Percentiles rank a stretch among this genome's conserved stretches.
phyloP scores from a whole-genome alignment of 2,888 invertebrate genomes.

The Brachypterus glaber region DNA sequence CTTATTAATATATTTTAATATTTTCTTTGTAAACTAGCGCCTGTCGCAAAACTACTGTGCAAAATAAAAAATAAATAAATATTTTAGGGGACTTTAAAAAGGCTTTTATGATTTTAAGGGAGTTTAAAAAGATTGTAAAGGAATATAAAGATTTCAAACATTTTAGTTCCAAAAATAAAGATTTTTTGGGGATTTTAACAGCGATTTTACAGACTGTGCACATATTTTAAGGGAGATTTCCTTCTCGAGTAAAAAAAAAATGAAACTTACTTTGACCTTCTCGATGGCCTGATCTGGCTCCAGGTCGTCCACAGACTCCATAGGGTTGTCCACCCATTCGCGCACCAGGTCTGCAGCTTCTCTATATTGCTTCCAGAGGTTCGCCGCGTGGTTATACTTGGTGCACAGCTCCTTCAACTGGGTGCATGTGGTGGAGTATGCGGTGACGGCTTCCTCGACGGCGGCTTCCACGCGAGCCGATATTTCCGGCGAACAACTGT shows the following conservation, averaged over 20 bases:
- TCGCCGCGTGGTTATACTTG: slow-evolving; percentile 71
- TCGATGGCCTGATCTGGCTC: slow-evolving; percentile 61
- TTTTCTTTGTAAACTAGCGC: too few relatives aligned
- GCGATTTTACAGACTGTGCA: too few relatives aligned
- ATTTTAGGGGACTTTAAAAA: too few relatives aligned
- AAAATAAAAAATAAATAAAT: too few relatives aligned
- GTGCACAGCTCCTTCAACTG: slow-evolving; percentile 66
- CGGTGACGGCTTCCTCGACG: slow-evolving; percentile 67
- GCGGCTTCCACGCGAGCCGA: slow-evolving; percentile 64
- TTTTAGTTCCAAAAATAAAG: neutral
- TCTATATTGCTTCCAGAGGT: slow-evolving; percentile 70
- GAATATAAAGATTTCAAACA: neutral
- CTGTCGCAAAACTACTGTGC: too few relatives aligned
- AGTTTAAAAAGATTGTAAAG: neutral
- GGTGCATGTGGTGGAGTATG: slow-evolving; percentile 71
- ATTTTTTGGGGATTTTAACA: too few relatives aligned
- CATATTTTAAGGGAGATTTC: too few relatives aligned
- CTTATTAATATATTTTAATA: too few relatives aligned
- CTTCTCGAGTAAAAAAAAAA: slow-evolving; percentile 6
- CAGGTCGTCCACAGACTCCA: slow-evolving; percentile 60
- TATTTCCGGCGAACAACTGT: slow-evolving; percentile 59
- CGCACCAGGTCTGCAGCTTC: slow-evolving; percentile 69
- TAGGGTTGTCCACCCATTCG: slow-evolving; percentile 66
- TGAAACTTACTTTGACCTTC: slow-evolving; percentile 55
- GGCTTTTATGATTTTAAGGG: slow-evolving; percentile 9